phyloP scores from a whole-genome alignment of 1,140 invertebrate genomes.

The Nasonia vitripennis region DNA sequence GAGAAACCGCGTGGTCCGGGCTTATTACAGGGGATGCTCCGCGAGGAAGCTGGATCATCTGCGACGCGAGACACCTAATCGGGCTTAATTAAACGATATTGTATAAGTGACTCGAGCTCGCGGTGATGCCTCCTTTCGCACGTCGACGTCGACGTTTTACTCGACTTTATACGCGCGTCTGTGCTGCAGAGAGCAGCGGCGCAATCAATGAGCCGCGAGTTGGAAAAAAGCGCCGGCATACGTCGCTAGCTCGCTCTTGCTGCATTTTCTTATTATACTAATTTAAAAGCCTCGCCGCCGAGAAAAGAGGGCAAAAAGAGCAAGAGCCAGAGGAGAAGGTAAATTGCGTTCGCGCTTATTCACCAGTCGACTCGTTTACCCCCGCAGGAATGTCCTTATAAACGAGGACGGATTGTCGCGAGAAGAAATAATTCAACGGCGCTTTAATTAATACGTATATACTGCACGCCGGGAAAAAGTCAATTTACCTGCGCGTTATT shows the following conservation, averaged over 20 bases:
- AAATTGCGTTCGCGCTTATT: slow-evolving; percentile 52
- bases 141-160: background rate
- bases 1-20: too few relatives aligned
- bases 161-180: background rate
- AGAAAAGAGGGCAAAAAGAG: background rate
- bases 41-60: too few relatives aligned
- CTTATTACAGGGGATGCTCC: too few relatives aligned
- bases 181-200: background rate
- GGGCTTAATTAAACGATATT: too few relatives aligned
- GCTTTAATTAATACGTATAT: slow-evolving; percentile 52
- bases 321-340: slow-evolving; percentile 14
- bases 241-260: slow-evolving; percentile 28
- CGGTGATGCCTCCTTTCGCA: background rate
- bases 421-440: slow-evolving; percentile 51
- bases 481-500: slow-evolving; percentile 1
- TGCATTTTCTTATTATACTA: slow-evolving; percentile 48
- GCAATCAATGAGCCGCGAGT: background rate
- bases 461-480: slow-evolving; percentile 18
- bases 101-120: too few relatives aligned
- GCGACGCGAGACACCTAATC: too few relatives aligned
- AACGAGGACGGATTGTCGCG: slow-evolving; percentile 51
- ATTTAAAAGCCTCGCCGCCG: slow-evolving; percentile 35
- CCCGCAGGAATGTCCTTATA: slow-evolving; percentile 46
- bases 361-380: slow-evolving; percentile 45
- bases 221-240: slow-evolving; percentile 10